These are phyloP conservation scores for Myrmecobius fasciatus DNA, from an alignment of 2,113 vertebrate genomes.

Conservation along the genomic window DNA sequence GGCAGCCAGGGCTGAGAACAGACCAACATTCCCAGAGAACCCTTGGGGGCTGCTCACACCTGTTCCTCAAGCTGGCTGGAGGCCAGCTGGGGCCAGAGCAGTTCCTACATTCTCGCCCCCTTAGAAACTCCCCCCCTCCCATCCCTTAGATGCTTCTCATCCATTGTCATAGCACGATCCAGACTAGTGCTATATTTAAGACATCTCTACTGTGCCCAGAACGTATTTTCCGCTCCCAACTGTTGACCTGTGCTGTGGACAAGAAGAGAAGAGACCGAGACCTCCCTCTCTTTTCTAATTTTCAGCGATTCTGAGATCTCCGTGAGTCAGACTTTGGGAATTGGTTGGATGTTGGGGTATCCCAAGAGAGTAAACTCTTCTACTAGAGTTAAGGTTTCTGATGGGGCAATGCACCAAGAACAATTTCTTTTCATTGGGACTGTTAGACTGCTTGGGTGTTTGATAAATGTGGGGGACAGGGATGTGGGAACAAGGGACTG, in stretches of 20 bases:
- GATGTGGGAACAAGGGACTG: background rate
- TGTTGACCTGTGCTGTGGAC: constrained; percentile 45
- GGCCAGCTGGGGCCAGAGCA: background rate
- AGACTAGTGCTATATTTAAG: constrained; percentile 85
- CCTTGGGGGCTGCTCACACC: constrained; percentile 55
- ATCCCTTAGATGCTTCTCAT: constrained; percentile 57
- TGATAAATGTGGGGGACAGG: background rate
- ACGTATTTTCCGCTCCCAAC: constrained; percentile 81
- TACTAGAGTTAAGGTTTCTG: constrained; percentile 7
- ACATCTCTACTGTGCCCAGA: constrained; percentile 76
- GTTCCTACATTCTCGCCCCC: constrained; percentile 8
- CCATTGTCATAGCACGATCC: constrained; percentile 82
- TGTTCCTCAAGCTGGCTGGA: constrained; percentile 34
- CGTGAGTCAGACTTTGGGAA: constrained; percentile 58
- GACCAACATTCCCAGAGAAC: background rate
- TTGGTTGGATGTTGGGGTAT: background rate
- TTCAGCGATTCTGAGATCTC: constrained; percentile 10
- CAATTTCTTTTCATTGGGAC: background rate
- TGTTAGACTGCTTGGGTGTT: background rate
- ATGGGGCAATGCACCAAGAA: background rate
- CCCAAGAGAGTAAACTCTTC: background rate
- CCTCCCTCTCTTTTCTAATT: constrained; percentile 27
- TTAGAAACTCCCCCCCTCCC: constrained; percentile 4
- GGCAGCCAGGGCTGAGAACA: background rate
- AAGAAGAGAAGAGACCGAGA: constrained; percentile 29